A percentile compares a stretch with the other conserved stretches of the same genome.
Evolutionary conservation across 1,140 invertebrate genomes (phyloP).

Genomic region (Metopolophium dirhodum): DNA sequence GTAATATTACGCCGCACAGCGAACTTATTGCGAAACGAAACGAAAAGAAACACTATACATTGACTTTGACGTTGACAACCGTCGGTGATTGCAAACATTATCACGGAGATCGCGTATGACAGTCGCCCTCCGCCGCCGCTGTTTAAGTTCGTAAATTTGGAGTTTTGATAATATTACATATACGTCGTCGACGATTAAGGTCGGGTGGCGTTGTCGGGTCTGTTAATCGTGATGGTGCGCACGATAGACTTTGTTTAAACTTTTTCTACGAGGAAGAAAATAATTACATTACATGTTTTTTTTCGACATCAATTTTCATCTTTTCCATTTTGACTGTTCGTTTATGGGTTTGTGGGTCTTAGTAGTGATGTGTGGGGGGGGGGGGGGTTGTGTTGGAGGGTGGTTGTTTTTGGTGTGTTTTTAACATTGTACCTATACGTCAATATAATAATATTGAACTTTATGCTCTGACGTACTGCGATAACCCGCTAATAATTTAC

Average conservation of each 20-base stretch:
- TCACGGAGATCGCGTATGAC: neutral
- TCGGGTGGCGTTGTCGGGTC: neutral
- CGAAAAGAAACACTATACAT: neutral
- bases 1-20: too few relatives aligned
- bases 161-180: neutral
- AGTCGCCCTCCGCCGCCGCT: neutral
- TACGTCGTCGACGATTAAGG: neutral
- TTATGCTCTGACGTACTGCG: too few relatives aligned
- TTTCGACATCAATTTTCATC: too few relatives aligned
- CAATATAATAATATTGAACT: too few relatives aligned
- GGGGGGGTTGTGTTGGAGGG: too few relatives aligned
- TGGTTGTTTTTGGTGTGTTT: too few relatives aligned
- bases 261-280: neutral
- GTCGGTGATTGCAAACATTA: neutral
- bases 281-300: neutral
- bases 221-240: neutral
- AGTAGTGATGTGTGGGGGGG: too few relatives aligned
- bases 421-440: too few relatives aligned
- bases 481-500: too few relatives aligned
- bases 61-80: neutral
- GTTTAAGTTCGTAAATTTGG: neutral
- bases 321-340: too few relatives aligned
- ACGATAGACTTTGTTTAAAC: neutral
- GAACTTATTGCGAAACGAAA: neutral
- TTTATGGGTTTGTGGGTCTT: too few relatives aligned